These are phyloP conservation scores for Campaea margaritaria DNA, from an alignment of 2,888 invertebrate genomes.

Conservation along the genomic window DNA sequence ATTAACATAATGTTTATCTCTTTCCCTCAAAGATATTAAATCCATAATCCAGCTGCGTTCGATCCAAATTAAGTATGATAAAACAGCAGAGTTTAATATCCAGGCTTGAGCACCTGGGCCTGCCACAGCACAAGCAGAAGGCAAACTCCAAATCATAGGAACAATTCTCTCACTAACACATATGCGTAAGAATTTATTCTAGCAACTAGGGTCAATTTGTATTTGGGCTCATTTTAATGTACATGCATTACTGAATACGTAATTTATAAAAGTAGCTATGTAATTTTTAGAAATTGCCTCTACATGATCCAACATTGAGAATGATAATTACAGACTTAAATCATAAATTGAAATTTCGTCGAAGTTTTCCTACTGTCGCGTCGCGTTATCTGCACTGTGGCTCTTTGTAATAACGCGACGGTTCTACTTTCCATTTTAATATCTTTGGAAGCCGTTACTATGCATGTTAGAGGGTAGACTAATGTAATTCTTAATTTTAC, in stretches of 20 bases:
- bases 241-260: no score
- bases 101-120: slow-evolving; percentile 31
- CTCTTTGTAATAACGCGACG: slow-evolving; percentile 23
- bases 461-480: slow-evolving; percentile 10
- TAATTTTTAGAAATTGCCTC: no score
- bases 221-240: no score
- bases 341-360: no score
- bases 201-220: no score
- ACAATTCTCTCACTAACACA: no score
- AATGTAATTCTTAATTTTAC: slow-evolving; percentile 30
- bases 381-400: slow-evolving; percentile 1
- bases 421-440: slow-evolving; percentile 26
- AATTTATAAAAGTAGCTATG: no score
- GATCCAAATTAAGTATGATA: slow-evolving; percentile 57
- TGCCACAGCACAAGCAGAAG: slow-evolving; percentile 4
- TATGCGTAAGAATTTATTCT: no score
- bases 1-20: slow-evolving; percentile 21
- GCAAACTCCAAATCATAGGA: no score
- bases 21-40: slow-evolving; percentile 47
- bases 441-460: slow-evolving; percentile 25
- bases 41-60: slow-evolving; percentile 48
- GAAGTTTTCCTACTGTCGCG: no score
- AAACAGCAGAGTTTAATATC: slow-evolving; percentile 53
- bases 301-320: no score
- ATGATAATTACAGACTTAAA: no score